Conservation (phyloP, 2,888 invertebrate species). For the Bedellia somnulentella region DNA sequence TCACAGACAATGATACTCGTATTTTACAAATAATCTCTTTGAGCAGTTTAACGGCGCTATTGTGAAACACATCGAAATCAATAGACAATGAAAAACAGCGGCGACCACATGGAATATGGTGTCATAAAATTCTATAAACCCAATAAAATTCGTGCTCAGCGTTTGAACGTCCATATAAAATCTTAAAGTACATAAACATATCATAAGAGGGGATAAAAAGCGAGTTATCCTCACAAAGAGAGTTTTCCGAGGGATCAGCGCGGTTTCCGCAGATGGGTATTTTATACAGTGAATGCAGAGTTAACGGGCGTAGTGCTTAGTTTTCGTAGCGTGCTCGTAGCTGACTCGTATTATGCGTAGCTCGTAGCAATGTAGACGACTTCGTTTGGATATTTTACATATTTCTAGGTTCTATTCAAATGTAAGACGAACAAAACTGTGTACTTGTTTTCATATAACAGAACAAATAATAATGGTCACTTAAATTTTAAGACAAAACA, state of each 20-base stretch:
- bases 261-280: conserved; percentile 54
- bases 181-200: conserved; percentile 61
- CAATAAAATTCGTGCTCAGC: conserved; percentile 58
- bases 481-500: too few species aligned
- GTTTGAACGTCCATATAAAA: conserved; percentile 59
- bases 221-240: conserved; percentile 45
- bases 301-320: conserved; percentile 39
- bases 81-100: conserved; percentile 55
- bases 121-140: conserved; percentile 59
- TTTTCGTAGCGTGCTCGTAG: too few species aligned
- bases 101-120: conserved; percentile 45
- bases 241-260: conserved; percentile 51
- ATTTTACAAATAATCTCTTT: too few species aligned
- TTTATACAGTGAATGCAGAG: conserved; percentile 51
- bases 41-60: conserved; percentile 20
- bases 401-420: too few species aligned
- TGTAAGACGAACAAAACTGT: too few species aligned
- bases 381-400: too few species aligned
- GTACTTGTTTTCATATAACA: too few species aligned
- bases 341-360: too few species aligned
- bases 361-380: too few species aligned
- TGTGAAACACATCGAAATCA: conserved; percentile 41
- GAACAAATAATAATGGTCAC: too few species aligned
- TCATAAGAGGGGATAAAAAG: conserved; percentile 54
- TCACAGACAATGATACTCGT: too few species aligned